Evolutionary conservation across 2,113 vertebrate genomes (phyloP).

Genomic region (Anhinga anhinga): DNA sequence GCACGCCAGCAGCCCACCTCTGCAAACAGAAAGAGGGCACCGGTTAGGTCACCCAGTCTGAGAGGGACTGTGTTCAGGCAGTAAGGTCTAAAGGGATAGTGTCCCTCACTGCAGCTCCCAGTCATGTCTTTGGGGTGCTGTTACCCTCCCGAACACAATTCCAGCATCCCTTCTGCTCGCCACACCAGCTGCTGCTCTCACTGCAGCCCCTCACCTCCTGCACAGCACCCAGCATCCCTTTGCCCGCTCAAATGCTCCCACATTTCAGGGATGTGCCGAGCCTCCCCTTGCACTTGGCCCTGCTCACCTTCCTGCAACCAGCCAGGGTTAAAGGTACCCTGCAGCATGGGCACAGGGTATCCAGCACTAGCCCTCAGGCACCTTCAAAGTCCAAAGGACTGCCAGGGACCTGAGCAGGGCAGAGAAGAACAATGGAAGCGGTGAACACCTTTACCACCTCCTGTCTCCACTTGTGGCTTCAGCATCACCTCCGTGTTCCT

Average conservation of each 20-base stretch:
- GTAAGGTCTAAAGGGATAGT: neutral
- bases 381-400: neutral
- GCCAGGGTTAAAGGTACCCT: neutral
- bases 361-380: neutral
- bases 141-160: neutral
- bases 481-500: neutral
- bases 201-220: neutral
- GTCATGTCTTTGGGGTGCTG: neutral
- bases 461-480: neutral
- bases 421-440: neutral
- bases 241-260: neutral
- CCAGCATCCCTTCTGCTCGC: neutral
- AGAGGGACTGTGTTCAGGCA: neutral
- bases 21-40: neutral
- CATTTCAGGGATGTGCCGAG: neutral
- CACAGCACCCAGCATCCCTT: neutral
- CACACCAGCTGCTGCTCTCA: neutral
- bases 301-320: neutral
- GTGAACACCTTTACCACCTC: neutral
- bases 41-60: fast-evolving
- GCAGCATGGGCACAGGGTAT: neutral
- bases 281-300: neutral
- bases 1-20: neutral
- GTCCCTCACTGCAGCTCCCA: neutral
- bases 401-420: neutral